phyloP scores from a whole-genome alignment of 2,797 vertebrate species.

The Chromis chromis region DNA sequence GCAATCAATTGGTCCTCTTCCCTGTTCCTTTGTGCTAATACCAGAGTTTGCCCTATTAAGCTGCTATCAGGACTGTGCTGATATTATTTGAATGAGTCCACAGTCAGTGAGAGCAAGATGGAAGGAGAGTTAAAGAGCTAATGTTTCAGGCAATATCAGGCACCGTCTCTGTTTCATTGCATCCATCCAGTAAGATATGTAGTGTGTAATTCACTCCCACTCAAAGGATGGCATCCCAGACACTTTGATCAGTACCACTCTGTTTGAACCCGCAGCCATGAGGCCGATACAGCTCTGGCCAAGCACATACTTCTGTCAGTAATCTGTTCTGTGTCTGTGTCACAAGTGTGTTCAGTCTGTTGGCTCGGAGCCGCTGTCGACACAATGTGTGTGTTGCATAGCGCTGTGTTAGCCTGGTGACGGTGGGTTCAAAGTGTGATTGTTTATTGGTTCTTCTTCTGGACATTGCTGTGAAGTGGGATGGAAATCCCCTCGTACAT shows the following conservation, averaged over 20 bases:
- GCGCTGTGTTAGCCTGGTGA: conserved; percentile 64
- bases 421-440: conserved; percentile 66
- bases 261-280: conserved; percentile 70
- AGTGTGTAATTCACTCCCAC: conserved; percentile 69
- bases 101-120: conserved; percentile 74
- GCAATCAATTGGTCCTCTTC: conserved; percentile 79
- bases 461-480: conserved; percentile 76
- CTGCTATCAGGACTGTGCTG: conserved; percentile 84
- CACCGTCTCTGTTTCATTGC: conserved; percentile 73
- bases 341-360: conserved; percentile 52
- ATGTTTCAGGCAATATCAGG: conserved; percentile 80
- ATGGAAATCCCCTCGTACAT: conserved; percentile 63
- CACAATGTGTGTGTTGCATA: conserved; percentile 32
- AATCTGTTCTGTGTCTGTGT: conserved; percentile 66
- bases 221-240: conserved; percentile 68
- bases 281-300: conserved; percentile 58
- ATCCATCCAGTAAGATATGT: conserved; percentile 65
- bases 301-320: conserved; percentile 55
- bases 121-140: conserved; percentile 73
- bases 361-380: conserved; percentile 40
- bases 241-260: conserved; percentile 68
- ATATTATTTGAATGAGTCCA: conserved; percentile 78
- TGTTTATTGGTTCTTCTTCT: conserved; percentile 69
- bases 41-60: conserved; percentile 86
- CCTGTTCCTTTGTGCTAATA: conserved; percentile 82